Percentiles rank a stretch among this genome's conserved stretches.
These are phyloP conservation scores for Pemphigus obesinymphae DNA, from an alignment of 1,140 invertebrate genomes.

Conservation along the genomic window DNA sequence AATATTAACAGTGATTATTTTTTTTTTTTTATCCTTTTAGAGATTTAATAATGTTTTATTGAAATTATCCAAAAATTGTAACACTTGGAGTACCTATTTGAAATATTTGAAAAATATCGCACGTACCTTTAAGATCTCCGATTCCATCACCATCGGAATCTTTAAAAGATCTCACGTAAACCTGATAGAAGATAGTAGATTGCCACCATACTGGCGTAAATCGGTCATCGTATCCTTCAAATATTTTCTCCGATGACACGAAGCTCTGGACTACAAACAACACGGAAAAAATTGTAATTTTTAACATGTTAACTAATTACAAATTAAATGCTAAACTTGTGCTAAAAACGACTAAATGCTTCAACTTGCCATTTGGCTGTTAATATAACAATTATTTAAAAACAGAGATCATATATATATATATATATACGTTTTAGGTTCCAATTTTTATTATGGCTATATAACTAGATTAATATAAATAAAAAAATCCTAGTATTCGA, in stretches of 20 bases:
- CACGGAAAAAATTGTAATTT: not conserved
- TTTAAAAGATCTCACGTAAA: slow-evolving; percentile 73
- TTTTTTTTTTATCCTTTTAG: no score
- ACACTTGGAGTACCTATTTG: no score
- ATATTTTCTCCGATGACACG: not conserved
- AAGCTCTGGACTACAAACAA: not conserved
- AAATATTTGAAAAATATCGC: no score
- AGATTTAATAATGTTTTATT: no score
- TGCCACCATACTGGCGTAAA: slow-evolving; percentile 65
- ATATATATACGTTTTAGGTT: not conserved
- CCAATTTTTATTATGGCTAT: not conserved
- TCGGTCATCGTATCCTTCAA: not conserved
- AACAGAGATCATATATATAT: not conserved
- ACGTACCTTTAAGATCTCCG: slow-evolving; percentile 64
- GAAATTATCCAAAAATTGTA: no score
- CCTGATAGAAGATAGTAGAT: slow-evolving; percentile 66
- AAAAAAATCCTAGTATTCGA: no score
- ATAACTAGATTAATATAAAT: no score
- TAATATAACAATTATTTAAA: not conserved
- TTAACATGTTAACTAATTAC: not conserved
- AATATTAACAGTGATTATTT: no score
- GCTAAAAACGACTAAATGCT: no score
- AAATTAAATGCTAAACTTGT: not conserved
- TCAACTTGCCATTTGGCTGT: not conserved
- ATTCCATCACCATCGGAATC: slow-evolving; percentile 72